phyloP scores from a whole-genome alignment of 2,888 invertebrate species.

The Xylota sylvarum region DNA sequence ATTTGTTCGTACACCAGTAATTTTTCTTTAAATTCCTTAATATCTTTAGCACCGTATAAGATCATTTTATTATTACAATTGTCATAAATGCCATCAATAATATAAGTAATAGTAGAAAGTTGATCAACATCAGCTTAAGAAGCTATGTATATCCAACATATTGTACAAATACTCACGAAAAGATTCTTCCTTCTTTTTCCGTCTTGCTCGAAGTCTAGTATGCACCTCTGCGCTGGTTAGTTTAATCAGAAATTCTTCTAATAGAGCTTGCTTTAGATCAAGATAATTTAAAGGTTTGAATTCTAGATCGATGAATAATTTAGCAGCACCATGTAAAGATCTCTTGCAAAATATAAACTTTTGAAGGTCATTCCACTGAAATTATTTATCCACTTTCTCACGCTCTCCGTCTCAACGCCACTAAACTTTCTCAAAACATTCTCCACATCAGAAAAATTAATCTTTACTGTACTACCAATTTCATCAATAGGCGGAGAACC shows the following conservation, averaged over 20 bases:
- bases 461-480: slow-evolving; percentile 10
- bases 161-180: neutral
- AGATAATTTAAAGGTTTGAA: neutral
- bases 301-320: neutral
- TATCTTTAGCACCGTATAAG: neutral
- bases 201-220: neutral
- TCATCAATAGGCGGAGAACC: neutral
- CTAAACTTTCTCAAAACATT: neutral
- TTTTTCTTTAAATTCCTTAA: slow-evolving; percentile 9
- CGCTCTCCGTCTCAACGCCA: neutral
- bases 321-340: neutral
- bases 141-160: neutral
- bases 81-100: slow-evolving; percentile 19
- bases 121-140: neutral
- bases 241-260: slow-evolving; percentile 1
- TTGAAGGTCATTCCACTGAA: slow-evolving; percentile 6
- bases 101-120: neutral
- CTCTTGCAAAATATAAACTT: slow-evolving; percentile 1
- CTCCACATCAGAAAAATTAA: slow-evolving; percentile 18
- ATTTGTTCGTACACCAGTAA: neutral
- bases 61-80: neutral
- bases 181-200: neutral
- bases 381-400: neutral
- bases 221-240: slow-evolving; percentile 4
- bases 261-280: neutral